Evolutionary conservation across 1,140 invertebrate genomes (phyloP).

Genomic region (Scaptomyza montana): DNA sequence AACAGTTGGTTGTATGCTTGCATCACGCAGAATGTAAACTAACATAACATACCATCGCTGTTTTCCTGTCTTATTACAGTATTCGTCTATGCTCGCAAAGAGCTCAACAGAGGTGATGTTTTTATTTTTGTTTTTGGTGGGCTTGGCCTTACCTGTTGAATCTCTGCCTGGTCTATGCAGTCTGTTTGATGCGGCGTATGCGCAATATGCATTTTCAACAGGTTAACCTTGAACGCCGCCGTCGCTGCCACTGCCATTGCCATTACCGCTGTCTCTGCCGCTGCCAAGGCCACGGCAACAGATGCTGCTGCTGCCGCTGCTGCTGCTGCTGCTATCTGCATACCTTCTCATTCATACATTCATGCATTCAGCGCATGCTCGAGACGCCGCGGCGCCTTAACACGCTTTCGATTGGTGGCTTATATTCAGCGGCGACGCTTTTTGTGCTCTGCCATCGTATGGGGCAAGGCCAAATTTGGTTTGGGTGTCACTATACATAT

Average conservation of each 20-base stretch:
- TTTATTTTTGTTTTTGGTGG: neutral
- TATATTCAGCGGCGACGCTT: conserved; percentile 45
- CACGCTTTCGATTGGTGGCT: conserved; percentile 11
- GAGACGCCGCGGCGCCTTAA: conserved; percentile 42
- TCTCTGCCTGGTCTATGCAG: neutral
- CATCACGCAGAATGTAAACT: no score
- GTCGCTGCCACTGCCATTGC: neutral
- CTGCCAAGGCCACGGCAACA: conserved; percentile 38
- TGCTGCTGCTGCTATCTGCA: neutral
- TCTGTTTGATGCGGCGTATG: conserved; percentile 59
- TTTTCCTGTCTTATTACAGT: no score
- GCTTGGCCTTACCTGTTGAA: conserved; percentile 67
- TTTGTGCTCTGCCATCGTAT: neutral
- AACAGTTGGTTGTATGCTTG: no score
- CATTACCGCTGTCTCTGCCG: neutral
- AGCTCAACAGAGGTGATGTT: no score
- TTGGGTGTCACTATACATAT: neutral
- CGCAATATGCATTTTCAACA: conserved; percentile 76
- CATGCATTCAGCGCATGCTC: conserved; percentile 61
- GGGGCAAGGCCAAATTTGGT: neutral
- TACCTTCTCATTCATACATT: neutral
- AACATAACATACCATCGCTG: no score
- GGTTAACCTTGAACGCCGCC: conserved; percentile 59
- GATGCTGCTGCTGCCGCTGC: no score
- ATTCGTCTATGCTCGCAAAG: no score